Conservation (phyloP, 2,888 invertebrate genomes). For the Lymantria dispar region DNA sequence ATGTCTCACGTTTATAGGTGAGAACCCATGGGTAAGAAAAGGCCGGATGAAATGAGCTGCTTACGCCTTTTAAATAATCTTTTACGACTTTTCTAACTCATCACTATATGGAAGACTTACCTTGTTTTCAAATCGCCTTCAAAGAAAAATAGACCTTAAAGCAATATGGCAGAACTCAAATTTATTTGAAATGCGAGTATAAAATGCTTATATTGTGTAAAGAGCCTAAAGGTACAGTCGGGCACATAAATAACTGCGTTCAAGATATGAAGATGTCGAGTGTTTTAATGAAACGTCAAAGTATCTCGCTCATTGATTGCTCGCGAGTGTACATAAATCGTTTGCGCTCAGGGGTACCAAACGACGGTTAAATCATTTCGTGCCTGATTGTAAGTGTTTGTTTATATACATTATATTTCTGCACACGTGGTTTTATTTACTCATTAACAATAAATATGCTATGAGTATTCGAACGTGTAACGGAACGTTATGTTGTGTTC, state of each 20-base stretch:
- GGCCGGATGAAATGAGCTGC: too few species aligned
- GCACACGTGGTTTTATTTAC: slow-evolving; percentile 27
- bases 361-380: slow-evolving; percentile 45
- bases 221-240: slow-evolving; percentile 58
- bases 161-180: neutral
- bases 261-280: slow-evolving; percentile 76
- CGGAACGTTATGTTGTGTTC: neutral
- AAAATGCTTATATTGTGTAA: slow-evolving; percentile 30
- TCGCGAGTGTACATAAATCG: slow-evolving; percentile 45
- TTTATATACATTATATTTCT: slow-evolving; percentile 31
- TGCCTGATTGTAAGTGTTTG: slow-evolving; percentile 50
- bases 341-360: slow-evolving; percentile 46
- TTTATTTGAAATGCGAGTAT: slow-evolving; percentile 2
- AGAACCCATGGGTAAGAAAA: too few species aligned
- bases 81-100: too few species aligned
- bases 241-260: slow-evolving; percentile 64
- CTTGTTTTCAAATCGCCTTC: neutral
- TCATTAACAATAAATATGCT: slow-evolving; percentile 31
- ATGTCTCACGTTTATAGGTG: too few species aligned
- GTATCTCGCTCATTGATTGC: slow-evolving; percentile 66
- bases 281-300: slow-evolving; percentile 77
- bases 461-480: slow-evolving; percentile 5
- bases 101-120: too few species aligned
- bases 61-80: too few species aligned
- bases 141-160: neutral